Percentiles rank a stretch among this genome's conserved stretches.
Conservation (phyloP, 2,888 invertebrate genomes). For the Volucella inflata region DNA sequence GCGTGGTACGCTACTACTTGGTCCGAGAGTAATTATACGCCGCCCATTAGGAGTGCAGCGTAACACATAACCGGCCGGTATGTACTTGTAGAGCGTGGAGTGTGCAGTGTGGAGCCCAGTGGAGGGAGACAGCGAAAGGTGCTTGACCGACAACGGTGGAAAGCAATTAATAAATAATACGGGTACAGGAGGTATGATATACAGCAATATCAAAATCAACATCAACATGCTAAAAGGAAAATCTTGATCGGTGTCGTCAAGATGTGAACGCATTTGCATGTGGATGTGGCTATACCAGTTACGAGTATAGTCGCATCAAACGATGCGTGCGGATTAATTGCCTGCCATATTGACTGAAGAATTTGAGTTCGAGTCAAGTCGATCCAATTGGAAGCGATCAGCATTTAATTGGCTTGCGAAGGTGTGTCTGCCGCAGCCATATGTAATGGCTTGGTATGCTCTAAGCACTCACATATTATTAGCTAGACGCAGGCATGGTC, state of each 20-base stretch:
- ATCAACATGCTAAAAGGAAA: constrained; percentile 21
- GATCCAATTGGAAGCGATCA: constrained; percentile 66
- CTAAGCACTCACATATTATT: constrained; percentile 20
- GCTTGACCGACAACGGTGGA: constrained; percentile 63
- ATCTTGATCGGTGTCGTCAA: constrained; percentile 28
- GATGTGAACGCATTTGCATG: constrained; percentile 49
- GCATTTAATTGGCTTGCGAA: constrained; percentile 59
- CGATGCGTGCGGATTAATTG: constrained; percentile 46
- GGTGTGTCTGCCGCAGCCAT: constrained; percentile 57
- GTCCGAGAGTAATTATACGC: constrained; percentile 34
- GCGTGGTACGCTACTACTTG: constrained; percentile 45
- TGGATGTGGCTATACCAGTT: constrained; percentile 33
- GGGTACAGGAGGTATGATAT: neutral
- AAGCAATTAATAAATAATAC: constrained; percentile 33
- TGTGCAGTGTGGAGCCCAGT: constrained; percentile 14
- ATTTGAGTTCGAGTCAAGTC: constrained; percentile 45
- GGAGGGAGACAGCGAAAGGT: constrained; percentile 40
- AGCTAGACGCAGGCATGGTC: constrained; percentile 41
- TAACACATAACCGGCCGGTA: constrained; percentile 22
- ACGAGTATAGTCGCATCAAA: constrained; percentile 1
- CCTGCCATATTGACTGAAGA: constrained; percentile 41
- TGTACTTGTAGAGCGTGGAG: neutral
- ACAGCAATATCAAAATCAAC: no score
- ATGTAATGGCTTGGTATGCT: neutral
- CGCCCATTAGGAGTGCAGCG: constrained; percentile 23